These are phyloP conservation scores for Cephus spinipes DNA, from an alignment of 2,888 invertebrate genomes.

Conservation along the genomic window DNA sequence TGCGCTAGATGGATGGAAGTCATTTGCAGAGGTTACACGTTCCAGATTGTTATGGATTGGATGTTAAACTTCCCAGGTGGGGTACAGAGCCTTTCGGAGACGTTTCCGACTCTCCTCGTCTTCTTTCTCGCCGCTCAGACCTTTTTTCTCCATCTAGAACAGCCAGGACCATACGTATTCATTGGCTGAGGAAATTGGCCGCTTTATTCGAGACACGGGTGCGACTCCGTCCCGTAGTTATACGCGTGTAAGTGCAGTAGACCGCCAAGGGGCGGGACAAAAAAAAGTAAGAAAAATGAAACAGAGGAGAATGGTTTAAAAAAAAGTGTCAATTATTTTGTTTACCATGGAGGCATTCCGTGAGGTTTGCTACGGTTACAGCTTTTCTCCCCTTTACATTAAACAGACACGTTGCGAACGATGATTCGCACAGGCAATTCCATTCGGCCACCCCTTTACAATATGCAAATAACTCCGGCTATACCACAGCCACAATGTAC, in stretches of 20 bases:
- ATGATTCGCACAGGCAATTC: not conserved
- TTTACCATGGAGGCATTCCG: not conserved
- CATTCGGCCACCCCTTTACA: not conserved
- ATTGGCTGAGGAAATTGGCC: not conserved
- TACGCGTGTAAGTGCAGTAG: not conserved
- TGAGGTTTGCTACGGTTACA: not conserved
- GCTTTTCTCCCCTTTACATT: not conserved
- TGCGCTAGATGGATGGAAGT: constrained; percentile 49
- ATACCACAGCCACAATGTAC: not conserved
- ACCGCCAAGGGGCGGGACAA: not conserved
- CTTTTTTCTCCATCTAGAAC: not conserved
- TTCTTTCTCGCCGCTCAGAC: not conserved
- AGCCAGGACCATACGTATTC: not conserved
- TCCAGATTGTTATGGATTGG: constrained; percentile 50
- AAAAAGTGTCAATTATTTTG: not conserved
- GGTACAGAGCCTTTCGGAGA: not conserved
- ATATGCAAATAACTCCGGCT: not conserved
- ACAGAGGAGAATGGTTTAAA: not conserved
- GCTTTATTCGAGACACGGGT: not conserved
- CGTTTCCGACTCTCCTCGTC: not conserved
- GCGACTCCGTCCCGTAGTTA: not conserved
- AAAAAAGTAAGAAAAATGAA: not conserved
- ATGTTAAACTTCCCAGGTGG: constrained; percentile 39
- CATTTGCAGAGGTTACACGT: constrained; percentile 53
- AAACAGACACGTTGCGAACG: not conserved